phyloP scores from a whole-genome alignment of 53 echinoderm and acorn worm species.

The Holothuria scabra region DNA sequence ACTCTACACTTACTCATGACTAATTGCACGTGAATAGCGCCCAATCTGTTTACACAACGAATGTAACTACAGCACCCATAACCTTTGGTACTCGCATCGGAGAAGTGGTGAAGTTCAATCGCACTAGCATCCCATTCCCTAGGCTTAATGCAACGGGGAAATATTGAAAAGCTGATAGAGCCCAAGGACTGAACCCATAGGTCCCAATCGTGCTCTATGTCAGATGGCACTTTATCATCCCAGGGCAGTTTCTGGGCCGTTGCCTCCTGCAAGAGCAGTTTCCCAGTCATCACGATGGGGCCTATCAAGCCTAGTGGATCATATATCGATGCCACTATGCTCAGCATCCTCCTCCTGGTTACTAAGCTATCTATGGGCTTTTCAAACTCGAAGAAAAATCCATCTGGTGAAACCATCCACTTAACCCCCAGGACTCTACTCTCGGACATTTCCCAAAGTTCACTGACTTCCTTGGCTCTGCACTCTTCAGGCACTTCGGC shows the following conservation, averaged over 20 bases:
- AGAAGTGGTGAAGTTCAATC: constrained; percentile 56
- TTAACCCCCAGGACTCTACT: too few species aligned
- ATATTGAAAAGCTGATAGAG: constrained; percentile 17
- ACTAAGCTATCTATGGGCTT: not conserved
- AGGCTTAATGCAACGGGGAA: constrained; percentile 59
- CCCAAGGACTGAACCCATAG: constrained; percentile 41
- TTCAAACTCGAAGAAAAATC: not conserved
- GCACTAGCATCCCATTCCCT: constrained; percentile 9
- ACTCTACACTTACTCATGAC: constrained; percentile 64
- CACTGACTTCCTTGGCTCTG: too few species aligned
- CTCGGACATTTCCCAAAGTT: not conserved
- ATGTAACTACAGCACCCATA: constrained; percentile 75
- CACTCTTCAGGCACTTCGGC: not conserved
- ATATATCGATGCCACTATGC: constrained; percentile 53
- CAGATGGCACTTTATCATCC: constrained; percentile 53
- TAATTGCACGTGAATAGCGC: too few species aligned
- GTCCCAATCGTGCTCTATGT: too few species aligned
- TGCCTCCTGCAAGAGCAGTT: too few species aligned
- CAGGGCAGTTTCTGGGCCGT: constrained; percentile 30
- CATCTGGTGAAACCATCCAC: constrained; percentile 11
- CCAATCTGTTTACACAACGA: constrained; percentile 41
- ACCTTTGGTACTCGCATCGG: constrained; percentile 62
- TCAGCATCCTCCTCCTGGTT: constrained; percentile 32
- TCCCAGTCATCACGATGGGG: constrained; percentile 27
- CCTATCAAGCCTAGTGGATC: constrained; percentile 54